A percentile compares a stretch with the other conserved stretches of the same genome.
Evolutionary conservation across 2,888 invertebrate genomes (phyloP).

Genomic region (Hofmannophila pseudospretella): DNA sequence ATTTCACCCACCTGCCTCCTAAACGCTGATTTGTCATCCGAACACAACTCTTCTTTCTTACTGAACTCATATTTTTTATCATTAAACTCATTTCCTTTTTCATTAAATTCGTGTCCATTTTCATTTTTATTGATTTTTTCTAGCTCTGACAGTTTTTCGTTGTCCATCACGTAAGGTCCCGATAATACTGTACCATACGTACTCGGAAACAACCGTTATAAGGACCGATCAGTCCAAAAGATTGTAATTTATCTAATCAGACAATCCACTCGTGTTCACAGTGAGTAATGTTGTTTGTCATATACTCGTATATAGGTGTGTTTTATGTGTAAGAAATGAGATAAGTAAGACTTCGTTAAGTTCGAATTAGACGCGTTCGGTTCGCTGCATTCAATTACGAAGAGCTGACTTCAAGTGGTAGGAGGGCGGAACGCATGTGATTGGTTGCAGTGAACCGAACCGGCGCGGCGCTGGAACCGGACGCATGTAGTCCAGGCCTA

Average conservation of each 20-base stretch:
- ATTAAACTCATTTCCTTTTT: conserved; percentile 33
- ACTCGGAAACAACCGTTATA: conserved; percentile 26
- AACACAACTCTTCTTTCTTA: conserved; percentile 19
- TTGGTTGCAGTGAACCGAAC: too few species aligned
- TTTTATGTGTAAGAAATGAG: too few species aligned
- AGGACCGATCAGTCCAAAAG: conserved; percentile 27
- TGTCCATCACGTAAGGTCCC: conserved; percentile 42
- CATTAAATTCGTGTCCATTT: conserved; percentile 34
- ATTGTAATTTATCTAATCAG: conserved; percentile 47
- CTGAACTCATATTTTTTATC: conserved; percentile 28
- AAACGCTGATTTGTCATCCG: conserved; percentile 34
- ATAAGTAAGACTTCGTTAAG: too few species aligned
- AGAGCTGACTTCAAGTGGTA: too few species aligned
- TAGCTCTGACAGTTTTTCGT: conserved; percentile 42
- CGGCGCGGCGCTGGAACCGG: too few species aligned
- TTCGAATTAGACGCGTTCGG: too few species aligned
- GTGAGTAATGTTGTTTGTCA: background rate
- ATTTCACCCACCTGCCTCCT: conserved; percentile 66
- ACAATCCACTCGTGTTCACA: background rate
- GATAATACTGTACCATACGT: conserved; percentile 35
- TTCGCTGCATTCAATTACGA: too few species aligned
- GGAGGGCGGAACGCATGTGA: too few species aligned
- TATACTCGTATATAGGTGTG: too few species aligned
- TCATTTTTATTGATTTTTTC: conserved; percentile 51
- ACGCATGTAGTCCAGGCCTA: too few species aligned